Evolutionary conservation across 2,797 vertebrate genomes (phyloP), one percentile per base, ranked within the genome.

Genomic region (Erpetoichthys calabaricus): DNA sequence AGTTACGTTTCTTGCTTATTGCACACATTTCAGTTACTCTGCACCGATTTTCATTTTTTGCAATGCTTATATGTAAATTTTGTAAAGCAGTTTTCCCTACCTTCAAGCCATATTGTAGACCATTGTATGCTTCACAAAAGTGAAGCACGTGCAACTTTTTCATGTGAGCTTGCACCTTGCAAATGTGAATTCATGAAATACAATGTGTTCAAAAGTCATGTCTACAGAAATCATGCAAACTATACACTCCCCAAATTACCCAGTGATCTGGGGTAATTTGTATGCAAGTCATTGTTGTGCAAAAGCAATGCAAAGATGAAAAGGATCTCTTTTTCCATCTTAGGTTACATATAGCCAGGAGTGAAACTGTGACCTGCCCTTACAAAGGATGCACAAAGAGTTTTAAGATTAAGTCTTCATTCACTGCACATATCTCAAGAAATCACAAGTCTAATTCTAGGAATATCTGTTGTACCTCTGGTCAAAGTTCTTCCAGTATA

Each of bases 321-420:
- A 66, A 63, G 59, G 58, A 66, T 60, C 62, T 63, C 58, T 42
- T 65, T 56, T 59, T 60, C 49, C 56, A 64, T 51, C 59, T 67
- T 25, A n/a, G 59, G 4, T 51, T 10, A 8, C 59, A 63, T 60
- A 56, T 68, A 45, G 56, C 5, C 42, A 61, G 54, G 53, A 41
- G 56, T 49, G 58, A 64, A 56, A 52, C 46, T 41, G 57, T 65
- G 2, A 44, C 60, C 25, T 65, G 60, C 49, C 62, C 60, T 60
- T 68, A 61, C 25, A 46, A 45, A 61, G 57, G 59, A 9, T 61
- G 57, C 57, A 45, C 50, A 45, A 65, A 64, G 56, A 9, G 56
- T 25, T 67, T 61, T 66, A 66, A 56, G 60, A 45, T 60, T 6
- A 62, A 53, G 54, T 68, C 62, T 25, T 63, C 66, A 57, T 64